Conservation (phyloP, 2,888 invertebrate genomes). For the Argyra leucocephala region DNA sequence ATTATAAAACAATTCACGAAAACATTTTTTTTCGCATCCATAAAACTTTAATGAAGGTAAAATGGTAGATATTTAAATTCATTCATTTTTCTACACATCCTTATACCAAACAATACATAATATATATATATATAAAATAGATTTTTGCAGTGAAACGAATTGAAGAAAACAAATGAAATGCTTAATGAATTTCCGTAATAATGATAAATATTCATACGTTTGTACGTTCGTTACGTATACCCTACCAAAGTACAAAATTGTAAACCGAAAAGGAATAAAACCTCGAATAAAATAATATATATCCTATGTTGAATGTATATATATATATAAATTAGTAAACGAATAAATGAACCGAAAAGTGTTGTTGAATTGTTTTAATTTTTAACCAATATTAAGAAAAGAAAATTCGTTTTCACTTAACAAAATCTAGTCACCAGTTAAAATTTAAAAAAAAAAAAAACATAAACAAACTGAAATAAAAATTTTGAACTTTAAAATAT, state of each 20-base stretch:
- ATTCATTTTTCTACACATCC: background rate
- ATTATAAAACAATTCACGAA: constrained; percentile 6
- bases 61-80: background rate
- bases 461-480: no score
- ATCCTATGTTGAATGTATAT: no score
- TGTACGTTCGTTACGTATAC: background rate
- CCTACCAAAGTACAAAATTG: no score
- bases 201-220: background rate
- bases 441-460: no score
- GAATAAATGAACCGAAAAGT: background rate
- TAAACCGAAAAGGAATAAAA: no score
- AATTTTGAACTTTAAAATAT: no score
- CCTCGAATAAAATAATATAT: no score
- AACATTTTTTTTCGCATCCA: background rate
- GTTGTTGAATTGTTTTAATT: constrained; percentile 3
- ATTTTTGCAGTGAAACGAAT: background rate
- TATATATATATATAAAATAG: background rate
- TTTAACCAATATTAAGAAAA: background rate
- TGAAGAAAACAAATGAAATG: background rate
- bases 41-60: constrained; percentile 3
- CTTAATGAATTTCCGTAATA: background rate
- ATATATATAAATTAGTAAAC: background rate
- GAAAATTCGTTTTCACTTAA: no score
- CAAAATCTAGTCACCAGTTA: no score
- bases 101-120: no score